These are phyloP conservation scores for Acanthoscelides obtectus DNA, from an alignment of 2,888 invertebrate species.

Conservation along the genomic window DNA sequence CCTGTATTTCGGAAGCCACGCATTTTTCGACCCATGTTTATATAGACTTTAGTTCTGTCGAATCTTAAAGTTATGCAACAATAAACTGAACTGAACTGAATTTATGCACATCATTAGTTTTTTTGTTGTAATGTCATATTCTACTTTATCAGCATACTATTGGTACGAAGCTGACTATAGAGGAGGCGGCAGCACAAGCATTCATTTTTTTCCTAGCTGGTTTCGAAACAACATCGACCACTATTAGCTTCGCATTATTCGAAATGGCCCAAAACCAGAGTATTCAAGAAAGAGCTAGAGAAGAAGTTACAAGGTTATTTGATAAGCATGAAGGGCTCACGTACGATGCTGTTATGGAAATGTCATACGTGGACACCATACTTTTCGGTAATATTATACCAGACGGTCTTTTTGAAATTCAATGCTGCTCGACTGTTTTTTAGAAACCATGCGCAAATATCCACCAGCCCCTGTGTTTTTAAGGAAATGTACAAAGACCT, in stretches of 20 bases:
- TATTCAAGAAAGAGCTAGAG: slow-evolving; percentile 44
- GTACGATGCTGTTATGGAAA: slow-evolving; percentile 46
- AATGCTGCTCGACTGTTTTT: too few relatives aligned
- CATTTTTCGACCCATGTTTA: too few relatives aligned
- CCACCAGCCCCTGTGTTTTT: slow-evolving; percentile 53
- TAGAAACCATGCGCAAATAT: slow-evolving; percentile 57
- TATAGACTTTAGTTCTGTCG: too few relatives aligned
- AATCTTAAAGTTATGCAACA: too few relatives aligned
- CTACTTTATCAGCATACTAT: neutral
- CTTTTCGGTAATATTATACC: slow-evolving; percentile 37
- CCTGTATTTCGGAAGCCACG: too few relatives aligned
- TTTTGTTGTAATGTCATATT: too few relatives aligned
- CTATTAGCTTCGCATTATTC: slow-evolving; percentile 47
- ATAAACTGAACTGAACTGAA: too few relatives aligned
- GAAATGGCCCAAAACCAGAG: slow-evolving; percentile 45
- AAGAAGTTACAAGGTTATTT: slow-evolving; percentile 43
- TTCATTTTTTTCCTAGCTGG: slow-evolving; percentile 50
- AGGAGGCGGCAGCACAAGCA: slow-evolving; percentile 48
- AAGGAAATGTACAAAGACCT: slow-evolving; percentile 51
- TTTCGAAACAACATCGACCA: slow-evolving; percentile 51
- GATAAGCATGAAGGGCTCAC: slow-evolving; percentile 39
- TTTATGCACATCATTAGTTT: too few relatives aligned
- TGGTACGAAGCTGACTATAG: slow-evolving; percentile 35
- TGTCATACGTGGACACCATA: slow-evolving; percentile 49
- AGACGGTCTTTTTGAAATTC: too few relatives aligned